phyloP scores from a whole-genome alignment of 1,140 invertebrate species.

The Portunus trituberculatus region DNA sequence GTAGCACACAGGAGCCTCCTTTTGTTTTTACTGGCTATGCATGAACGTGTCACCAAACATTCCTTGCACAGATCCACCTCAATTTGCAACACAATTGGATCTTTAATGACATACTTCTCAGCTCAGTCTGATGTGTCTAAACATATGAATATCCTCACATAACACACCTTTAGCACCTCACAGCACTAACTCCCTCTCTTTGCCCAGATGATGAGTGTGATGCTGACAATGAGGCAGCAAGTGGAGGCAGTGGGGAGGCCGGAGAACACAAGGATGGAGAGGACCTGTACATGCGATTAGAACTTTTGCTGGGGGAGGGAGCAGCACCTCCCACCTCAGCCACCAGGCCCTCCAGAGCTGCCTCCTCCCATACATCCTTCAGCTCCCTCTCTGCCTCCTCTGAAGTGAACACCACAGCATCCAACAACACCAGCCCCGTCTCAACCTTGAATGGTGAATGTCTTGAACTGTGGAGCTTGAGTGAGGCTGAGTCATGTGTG shows the following conservation, averaged over 20 bases:
- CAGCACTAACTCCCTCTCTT: not conserved
- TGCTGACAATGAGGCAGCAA: slow-evolving; percentile 57
- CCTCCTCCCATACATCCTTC: slow-evolving; percentile 77
- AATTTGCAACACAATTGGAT: not conserved
- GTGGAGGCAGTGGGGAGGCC: slow-evolving; percentile 57
- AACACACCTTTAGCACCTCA: not conserved
- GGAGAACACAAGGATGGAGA: slow-evolving; percentile 66
- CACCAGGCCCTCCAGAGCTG: slow-evolving; percentile 62
- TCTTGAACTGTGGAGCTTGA: not conserved
- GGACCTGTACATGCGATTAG: slow-evolving; percentile 90
- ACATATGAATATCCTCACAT: not conserved
- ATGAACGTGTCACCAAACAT: not conserved
- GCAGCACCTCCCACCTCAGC: slow-evolving; percentile 68
- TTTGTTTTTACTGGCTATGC: not conserved
- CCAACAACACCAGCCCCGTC: slow-evolving; percentile 92
- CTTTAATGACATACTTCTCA: not conserved
- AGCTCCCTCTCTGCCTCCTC: slow-evolving; percentile 83
- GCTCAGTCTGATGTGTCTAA: not conserved
- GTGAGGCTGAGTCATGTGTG: no score
- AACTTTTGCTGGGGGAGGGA: slow-evolving; percentile 88
- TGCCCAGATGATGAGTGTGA: slow-evolving; percentile 69
- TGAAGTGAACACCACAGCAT: slow-evolving; percentile 88
- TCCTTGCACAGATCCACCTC: not conserved
- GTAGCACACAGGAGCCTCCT: not conserved
- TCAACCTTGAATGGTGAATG: slow-evolving; percentile 91